Evolutionary conservation across 2,113 vertebrate species (phyloP), one percentile per base, ranked within the genome.

Genomic region (Pongo abelii): DNA sequence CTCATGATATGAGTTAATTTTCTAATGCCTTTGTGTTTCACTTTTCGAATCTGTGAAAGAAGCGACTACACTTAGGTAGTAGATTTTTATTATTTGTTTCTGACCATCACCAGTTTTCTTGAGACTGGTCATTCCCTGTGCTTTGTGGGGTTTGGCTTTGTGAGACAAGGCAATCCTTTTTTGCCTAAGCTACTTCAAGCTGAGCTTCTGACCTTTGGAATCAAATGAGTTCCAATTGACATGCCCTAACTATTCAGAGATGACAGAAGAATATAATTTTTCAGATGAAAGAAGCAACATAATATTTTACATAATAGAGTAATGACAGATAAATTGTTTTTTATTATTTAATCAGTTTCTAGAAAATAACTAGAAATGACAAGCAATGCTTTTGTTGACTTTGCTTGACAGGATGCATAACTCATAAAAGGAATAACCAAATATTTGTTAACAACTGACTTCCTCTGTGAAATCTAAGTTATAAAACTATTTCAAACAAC

Each of bases 341-440:
- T 57, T 17, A 30, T 77, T 85, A 52, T 43, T 32, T 55, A 70
- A 93, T 43, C 46, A 16, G 13, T 38, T 69, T 86, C 87, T 84
- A 59, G 74, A 91, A 72, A 87, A 35, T 93, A 96, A 97, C 77
- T 91, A 52, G 70, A 92, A 92, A 93, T 38, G 80, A 91, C 81
- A 89, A 92, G 81, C 46, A 23, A 67, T 12, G 27, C 16, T 46
- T 1, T 35, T 90, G 52, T 18, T 92, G 59, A 57, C 52, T 86
- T n/a, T 43, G 1, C 27, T 32, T 61, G 69, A 87, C 87, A 94
- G 48, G 5, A 30, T 55, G 0, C 9, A 25, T 43, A 74, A 50
- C n/a, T 77, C 61, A 12, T 75, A 18, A 43, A 46, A 85, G 40
- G 74, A 67, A 35, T 70, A 81, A 84, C 46, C 8, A 35, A 94